phyloP scores from a whole-genome alignment of 1,140 invertebrate species.

The Heliconius himera region DNA sequence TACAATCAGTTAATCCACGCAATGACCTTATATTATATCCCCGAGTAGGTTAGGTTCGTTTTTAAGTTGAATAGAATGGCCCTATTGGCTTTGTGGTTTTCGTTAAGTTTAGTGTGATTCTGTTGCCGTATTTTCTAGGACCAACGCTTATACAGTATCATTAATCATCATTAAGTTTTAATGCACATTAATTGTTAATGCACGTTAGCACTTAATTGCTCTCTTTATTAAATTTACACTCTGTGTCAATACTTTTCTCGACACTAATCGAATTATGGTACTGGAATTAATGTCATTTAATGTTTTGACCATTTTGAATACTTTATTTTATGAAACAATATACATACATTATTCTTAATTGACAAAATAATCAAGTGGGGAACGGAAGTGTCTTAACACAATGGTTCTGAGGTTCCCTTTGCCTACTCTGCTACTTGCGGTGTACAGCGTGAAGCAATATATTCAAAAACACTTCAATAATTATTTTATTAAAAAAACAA shows the following conservation, averaged over 20 bases:
- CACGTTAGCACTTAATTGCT: not conserved
- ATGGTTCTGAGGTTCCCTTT: too few relatives aligned
- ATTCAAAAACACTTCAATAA: too few relatives aligned
- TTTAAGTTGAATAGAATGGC: slow-evolving; percentile 57
- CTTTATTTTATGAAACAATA: too few relatives aligned
- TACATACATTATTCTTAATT: too few relatives aligned
- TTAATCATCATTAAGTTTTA: too few relatives aligned
- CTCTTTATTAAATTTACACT: not conserved
- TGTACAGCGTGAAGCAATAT: too few relatives aligned
- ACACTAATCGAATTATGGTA: not conserved
- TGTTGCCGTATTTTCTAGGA: slow-evolving; percentile 11
- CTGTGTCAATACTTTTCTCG: not conserved
- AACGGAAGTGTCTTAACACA: too few relatives aligned
- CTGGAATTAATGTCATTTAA: not conserved
- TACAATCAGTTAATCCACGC: slow-evolving; percentile 58
- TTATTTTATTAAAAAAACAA: too few relatives aligned
- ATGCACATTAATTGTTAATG: not conserved
- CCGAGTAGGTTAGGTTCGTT: slow-evolving; percentile 52
- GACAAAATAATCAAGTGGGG: too few relatives aligned
- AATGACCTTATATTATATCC: slow-evolving; percentile 55
- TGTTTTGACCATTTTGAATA: not conserved
- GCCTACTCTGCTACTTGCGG: too few relatives aligned
- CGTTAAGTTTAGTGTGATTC: slow-evolving; percentile 60
- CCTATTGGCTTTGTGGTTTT: slow-evolving; percentile 68
- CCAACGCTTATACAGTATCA: not conserved